These are phyloP conservation scores for Pseudachorutes palmiensis DNA, from an alignment of 1,140 invertebrate species.

Conservation along the genomic window DNA sequence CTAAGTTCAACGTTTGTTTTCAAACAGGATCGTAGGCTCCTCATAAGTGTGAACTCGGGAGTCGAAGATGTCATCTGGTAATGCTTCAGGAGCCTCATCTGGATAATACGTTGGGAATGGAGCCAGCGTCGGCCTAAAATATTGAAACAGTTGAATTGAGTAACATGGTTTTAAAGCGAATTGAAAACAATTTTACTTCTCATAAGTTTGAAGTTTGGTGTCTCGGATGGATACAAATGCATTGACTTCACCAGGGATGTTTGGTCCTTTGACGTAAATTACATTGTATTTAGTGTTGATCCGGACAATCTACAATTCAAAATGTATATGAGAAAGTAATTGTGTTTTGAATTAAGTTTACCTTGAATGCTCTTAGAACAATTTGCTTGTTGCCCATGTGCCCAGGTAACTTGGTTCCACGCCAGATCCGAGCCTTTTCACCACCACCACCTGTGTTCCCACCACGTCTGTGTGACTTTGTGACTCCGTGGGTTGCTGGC, in stretches of 20 bases:
- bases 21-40: conserved; percentile 58
- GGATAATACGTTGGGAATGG: conserved; percentile 72
- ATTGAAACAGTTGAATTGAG: background rate
- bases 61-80: conserved; percentile 62
- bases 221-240: conserved; percentile 75
- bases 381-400: conserved; percentile 81
- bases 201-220: conserved; percentile 53
- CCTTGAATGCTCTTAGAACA: conserved; percentile 61
- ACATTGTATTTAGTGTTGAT: conserved; percentile 92
- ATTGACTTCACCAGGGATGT: conserved; percentile 70
- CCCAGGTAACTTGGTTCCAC: conserved; percentile 92
- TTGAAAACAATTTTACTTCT: conserved; percentile 40
- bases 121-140: conserved; percentile 35
- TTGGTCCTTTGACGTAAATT: conserved; percentile 72
- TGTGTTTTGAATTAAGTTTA: conserved; percentile 38
- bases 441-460: conserved; percentile 83
- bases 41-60: conserved; percentile 62
- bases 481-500: conserved; percentile 82
- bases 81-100: conserved; percentile 47
- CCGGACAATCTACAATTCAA: conserved; percentile 60
- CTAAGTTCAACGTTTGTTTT: conserved; percentile 47
- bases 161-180: conserved; percentile 10
- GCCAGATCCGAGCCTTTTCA: conserved; percentile 76
- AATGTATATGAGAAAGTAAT: conserved; percentile 24
- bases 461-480: conserved; percentile 86